phyloP scores from a whole-genome alignment of 2,888 invertebrate genomes.

The Pilophorus perplexus region DNA sequence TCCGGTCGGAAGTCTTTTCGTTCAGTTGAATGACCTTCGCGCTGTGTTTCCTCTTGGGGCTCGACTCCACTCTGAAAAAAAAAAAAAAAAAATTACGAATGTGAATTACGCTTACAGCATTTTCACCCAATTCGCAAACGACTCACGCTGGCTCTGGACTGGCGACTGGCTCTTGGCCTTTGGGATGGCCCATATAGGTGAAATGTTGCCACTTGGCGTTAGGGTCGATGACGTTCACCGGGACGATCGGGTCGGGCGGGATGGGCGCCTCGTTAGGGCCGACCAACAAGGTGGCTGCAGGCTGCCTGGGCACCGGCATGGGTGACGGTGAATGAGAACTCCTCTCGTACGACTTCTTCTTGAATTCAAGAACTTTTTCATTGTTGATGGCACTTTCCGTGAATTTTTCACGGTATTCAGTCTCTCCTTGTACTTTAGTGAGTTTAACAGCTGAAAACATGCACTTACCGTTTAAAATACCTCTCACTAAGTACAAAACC shows the following conservation, averaged over 20 bases:
- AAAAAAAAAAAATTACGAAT: too few species aligned
- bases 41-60: too few species aligned
- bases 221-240: neutral
- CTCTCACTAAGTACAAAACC: too few species aligned
- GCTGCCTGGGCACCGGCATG: neutral
- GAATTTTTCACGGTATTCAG: conserved; percentile 28
- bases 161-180: neutral
- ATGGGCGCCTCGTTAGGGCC: neutral
- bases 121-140: too few species aligned
- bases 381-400: neutral
- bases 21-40: conserved; percentile 13
- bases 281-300: neutral
- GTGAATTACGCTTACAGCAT: too few species aligned
- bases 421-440: conserved; percentile 1
- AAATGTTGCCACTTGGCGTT: conserved; percentile 10
- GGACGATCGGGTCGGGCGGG: neutral
- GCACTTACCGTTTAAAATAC: too few species aligned
- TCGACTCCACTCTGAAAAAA: too few species aligned
- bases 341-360: neutral
- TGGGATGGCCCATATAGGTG: conserved; percentile 17
- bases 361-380: neutral
- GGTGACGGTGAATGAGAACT: neutral
- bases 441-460: neutral
- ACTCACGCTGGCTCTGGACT: neutral
- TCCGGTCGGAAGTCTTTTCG: conserved; percentile 32